These are phyloP conservation scores for Scaptomyza tumidula DNA, from an alignment of 2,888 invertebrate genomes.

Conservation along the genomic window DNA sequence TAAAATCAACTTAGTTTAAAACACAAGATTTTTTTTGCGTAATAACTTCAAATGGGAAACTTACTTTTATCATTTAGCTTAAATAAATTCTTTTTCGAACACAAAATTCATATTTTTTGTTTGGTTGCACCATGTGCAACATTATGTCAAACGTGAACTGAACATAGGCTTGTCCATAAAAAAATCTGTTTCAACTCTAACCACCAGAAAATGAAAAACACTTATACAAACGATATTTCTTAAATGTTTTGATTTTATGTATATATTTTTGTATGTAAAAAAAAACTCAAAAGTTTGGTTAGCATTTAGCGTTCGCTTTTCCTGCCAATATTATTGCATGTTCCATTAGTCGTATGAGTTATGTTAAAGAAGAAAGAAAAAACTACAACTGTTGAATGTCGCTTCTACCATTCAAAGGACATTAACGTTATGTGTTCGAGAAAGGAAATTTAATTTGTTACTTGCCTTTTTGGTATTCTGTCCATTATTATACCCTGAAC, in stretches of 20 bases:
- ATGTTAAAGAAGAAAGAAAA: neutral
- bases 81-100: neutral
- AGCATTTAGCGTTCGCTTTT: conserved; percentile 8
- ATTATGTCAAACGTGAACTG: neutral
- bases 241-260: conserved; percentile 16
- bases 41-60: neutral
- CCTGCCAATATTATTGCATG: neutral
- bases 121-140: too few species aligned
- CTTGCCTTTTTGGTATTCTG: conserved; percentile 2
- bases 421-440: neutral
- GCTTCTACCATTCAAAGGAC: neutral
- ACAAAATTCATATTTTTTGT: neutral
- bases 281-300: conserved; percentile 7
- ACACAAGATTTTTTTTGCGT: conserved; percentile 10
- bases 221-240: neutral
- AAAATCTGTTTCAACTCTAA: neutral
- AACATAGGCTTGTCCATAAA: neutral
- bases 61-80: neutral
- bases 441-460: neutral
- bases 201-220: neutral
- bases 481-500: conserved; percentile 16
- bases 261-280: too few species aligned
- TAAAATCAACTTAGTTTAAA: conserved; percentile 29
- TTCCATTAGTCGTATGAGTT: conserved; percentile 11
- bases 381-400: neutral